Conservation (phyloP, 2,113 vertebrate species). For the Dinomys branickii region DNA sequence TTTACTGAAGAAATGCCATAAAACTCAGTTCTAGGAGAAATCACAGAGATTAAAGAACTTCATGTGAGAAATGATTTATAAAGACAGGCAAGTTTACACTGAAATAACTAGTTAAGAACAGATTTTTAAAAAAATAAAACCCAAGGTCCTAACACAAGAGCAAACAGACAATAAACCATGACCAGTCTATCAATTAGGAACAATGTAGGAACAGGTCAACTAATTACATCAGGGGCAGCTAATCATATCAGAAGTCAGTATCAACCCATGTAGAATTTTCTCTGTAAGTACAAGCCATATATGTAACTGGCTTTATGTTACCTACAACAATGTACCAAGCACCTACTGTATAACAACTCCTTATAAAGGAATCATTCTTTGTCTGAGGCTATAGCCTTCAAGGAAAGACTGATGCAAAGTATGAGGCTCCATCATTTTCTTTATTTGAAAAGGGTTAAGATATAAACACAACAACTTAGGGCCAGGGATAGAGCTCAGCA, state of each 20-base stretch:
- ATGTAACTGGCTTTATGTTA: background rate
- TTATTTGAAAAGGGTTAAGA: slow-evolving; percentile 76
- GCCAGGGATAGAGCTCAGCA: too few relatives aligned
- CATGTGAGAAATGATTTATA: background rate
- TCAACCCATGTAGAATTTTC: background rate
- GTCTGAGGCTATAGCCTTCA: background rate
- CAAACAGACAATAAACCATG: background rate
- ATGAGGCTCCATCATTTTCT: slow-evolving; percentile 57
- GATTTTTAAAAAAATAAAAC: slow-evolving; percentile 2
- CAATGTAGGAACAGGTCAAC: background rate
- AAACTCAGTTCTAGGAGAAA: background rate
- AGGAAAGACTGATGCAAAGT: slow-evolving; percentile 69
- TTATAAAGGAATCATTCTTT: slow-evolving; percentile 25
- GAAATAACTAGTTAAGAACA: background rate
- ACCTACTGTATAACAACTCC: background rate
- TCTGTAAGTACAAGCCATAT: background rate
- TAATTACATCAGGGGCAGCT: background rate
- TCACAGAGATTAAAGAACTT: background rate
- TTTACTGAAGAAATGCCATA: background rate
- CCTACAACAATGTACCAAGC: slow-evolving; percentile 16
- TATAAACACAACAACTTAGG: slow-evolving; percentile 82
- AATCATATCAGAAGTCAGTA: background rate
- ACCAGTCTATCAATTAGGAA: slow-evolving; percentile 8
- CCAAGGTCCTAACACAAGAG: background rate
- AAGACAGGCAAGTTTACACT: background rate